Percentiles rank a stretch among this genome's conserved stretches.
Evolutionary conservation across 2,888 invertebrate species (phyloP).

Genomic region (Drosophila meridiana): DNA sequence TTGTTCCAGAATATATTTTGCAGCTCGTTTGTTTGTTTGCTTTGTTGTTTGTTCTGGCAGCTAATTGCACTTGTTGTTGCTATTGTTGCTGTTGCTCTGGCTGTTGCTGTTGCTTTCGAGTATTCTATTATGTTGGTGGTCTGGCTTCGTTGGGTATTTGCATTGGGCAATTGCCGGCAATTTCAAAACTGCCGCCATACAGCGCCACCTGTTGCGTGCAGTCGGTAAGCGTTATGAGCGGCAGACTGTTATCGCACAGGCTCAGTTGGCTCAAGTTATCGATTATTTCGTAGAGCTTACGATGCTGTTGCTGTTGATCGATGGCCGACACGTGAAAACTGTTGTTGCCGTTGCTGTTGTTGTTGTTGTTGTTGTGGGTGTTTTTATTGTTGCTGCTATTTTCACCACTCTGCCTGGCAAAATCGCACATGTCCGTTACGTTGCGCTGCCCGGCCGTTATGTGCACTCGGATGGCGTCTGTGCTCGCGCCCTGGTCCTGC

Average conservation of each 20-base stretch:
- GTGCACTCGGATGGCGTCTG: conserved; percentile 75
- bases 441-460: conserved; percentile 63
- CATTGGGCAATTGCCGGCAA: conserved; percentile 50
- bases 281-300: conserved; percentile 75
- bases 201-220: conserved; percentile 72
- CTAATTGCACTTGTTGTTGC: conserved; percentile 44
- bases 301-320: conserved; percentile 45
- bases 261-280: conserved; percentile 79
- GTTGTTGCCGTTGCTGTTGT: conserved; percentile 9
- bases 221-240: conserved; percentile 83
- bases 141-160: conserved; percentile 77
- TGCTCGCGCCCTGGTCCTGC: not conserved
- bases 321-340: conserved; percentile 6
- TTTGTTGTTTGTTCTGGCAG: conserved; percentile 33
- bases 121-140: conserved; percentile 72
- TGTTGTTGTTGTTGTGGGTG: conserved; percentile 15
- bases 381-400: conserved; percentile 11
- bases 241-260: conserved; percentile 72
- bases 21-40: conserved; percentile 26
- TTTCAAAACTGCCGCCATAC: conserved; percentile 54
- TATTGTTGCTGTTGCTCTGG: not conserved
- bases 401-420: conserved; percentile 21
- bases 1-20: conserved; percentile 35
- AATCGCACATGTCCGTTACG: conserved; percentile 55
- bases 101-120: conserved; percentile 21